Evolutionary conservation across 2,113 vertebrate genomes (phyloP), one percentile per base, ranked within the genome.

Genomic region (Epinephelus cyanopodus): DNA sequence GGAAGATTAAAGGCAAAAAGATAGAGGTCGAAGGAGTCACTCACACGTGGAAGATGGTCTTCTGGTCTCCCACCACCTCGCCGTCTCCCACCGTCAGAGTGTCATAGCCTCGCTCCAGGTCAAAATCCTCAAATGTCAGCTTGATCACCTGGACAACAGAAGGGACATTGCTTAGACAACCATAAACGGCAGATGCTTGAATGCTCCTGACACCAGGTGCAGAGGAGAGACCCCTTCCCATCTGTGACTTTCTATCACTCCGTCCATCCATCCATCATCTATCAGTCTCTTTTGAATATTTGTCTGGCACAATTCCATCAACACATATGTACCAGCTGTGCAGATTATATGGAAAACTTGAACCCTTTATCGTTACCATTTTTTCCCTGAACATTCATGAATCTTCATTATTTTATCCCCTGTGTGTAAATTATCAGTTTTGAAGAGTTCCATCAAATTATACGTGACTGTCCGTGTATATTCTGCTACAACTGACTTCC

Each of bases 71-170:
- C 1, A 98, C 97, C 89, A 97, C 93, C 18, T 97, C 96, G 6
- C 98, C 98, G 1, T 99, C 98, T 64, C 98, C 98, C 19, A 99
- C 97, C 0, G 98, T 99, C 84, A 99, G 94, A 0, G 98, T 99
- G 94, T 99, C 98, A n/a, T 99, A 99, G 84, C 98, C 98, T 79
- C 98, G 95, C 89, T 99, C 98, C 93, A 99, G 94, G 90, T 99
- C 98, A 87, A 99, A 99, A 70, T 99, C 98, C 93, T 99, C 98
- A 89, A 99, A 99, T 85, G 96, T 98, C 74, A 99, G 95, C 92
- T 99, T 99, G 95, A 99, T 99, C 90, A 99, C 98, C 98, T 99
- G 84, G 79, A 90, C 83, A 84, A 77, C 53, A 86, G 77, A 1
- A 3, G 74, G 52, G 61, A 87, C 78, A 86, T 83, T 27, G 25